These are phyloP conservation scores for Pseudopodoces humilis DNA, from an alignment of 2,113 vertebrate species.

Conservation along the genomic window DNA sequence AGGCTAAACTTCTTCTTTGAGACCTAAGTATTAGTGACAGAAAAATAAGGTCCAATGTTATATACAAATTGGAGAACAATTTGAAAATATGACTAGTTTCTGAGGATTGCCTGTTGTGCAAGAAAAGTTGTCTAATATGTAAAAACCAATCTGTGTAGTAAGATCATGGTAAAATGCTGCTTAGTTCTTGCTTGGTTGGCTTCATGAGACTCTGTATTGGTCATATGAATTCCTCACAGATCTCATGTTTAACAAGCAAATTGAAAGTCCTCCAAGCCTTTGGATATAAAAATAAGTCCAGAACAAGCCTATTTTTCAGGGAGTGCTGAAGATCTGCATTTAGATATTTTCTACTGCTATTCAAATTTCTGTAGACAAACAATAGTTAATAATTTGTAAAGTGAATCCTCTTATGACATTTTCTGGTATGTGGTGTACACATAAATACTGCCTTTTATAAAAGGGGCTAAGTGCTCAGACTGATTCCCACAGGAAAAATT, in stretches of 20 bases:
- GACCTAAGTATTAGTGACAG: not conserved
- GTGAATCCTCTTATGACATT: not conserved
- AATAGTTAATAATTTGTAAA: not conserved
- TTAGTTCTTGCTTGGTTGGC: not conserved
- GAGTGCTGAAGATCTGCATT: not conserved
- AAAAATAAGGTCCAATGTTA: not conserved
- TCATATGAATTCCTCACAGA: not conserved
- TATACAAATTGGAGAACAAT: not conserved
- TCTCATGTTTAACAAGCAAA: not conserved
- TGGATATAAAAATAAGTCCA: not conserved
- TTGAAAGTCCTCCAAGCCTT: not conserved
- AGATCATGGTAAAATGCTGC: not conserved
- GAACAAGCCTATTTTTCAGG: not conserved
- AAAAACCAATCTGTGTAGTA: not conserved
- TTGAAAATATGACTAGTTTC: not conserved
- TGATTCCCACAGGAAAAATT: not conserved
- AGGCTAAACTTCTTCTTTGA: not conserved
- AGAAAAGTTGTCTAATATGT: not conserved
- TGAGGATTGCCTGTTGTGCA: not conserved
- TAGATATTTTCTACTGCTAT: not conserved
- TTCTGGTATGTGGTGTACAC: not conserved
- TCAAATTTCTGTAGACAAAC: not conserved
- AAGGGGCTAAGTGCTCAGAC: not conserved
- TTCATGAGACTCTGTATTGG: not conserved
- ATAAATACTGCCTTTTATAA: not conserved